A percentile compares a stretch with the other conserved stretches of the same genome.
Conservation (phyloP, 2,113 vertebrate species). For the Chaenocephalus aceratus region DNA sequence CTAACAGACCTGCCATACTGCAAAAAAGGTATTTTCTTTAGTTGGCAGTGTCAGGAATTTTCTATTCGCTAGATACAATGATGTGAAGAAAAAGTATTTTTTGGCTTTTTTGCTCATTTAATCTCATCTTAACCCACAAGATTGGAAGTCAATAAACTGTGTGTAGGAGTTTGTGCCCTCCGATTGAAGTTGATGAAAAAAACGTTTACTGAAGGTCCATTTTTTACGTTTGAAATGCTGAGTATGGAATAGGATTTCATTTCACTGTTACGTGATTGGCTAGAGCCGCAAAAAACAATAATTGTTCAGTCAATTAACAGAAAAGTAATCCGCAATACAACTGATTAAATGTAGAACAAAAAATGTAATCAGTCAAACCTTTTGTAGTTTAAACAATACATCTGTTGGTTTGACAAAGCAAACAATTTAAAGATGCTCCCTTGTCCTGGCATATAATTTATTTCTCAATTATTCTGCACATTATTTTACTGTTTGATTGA, state of each 20-base stretch:
- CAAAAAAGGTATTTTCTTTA: conserved; percentile 41
- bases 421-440: background rate
- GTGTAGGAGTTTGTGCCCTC: conserved; percentile 15
- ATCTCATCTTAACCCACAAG: conserved; percentile 17
- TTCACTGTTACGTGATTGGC: background rate
- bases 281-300: background rate
- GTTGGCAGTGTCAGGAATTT: conserved; percentile 48
- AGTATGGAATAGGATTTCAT: background rate
- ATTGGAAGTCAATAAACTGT: conserved; percentile 52
- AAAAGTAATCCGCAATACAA: background rate
- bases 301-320: background rate
- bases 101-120: conserved; percentile 19
- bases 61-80: conserved; percentile 39
- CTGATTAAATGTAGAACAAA: no score
- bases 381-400: background rate
- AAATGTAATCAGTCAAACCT: background rate
- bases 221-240: conserved; percentile 15
- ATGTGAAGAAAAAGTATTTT: conserved; percentile 46
- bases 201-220: background rate
- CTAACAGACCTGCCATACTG: conserved; percentile 62
- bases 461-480: background rate
- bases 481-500: background rate
- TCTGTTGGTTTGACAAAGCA: background rate
- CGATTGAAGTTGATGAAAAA: conserved; percentile 8
- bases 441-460: background rate